Conservation (phyloP, 2,113 vertebrate species). For the human (Homo sapiens) region DNA sequence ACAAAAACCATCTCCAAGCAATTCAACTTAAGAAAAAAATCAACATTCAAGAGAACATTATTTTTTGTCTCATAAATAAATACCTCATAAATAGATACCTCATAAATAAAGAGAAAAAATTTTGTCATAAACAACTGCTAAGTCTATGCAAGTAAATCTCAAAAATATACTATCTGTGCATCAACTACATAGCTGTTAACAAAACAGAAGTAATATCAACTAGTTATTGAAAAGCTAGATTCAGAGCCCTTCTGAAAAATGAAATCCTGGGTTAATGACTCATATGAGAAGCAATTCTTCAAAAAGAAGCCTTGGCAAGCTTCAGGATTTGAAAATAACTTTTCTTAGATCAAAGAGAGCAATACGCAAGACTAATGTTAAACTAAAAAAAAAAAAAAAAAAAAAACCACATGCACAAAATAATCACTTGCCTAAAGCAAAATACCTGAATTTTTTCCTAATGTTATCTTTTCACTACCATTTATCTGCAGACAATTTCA, state of each 20-base stretch:
- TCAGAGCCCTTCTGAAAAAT: constrained; percentile 78
- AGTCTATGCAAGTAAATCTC: constrained; percentile 64
- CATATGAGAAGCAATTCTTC: constrained; percentile 77
- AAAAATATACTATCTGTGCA: constrained; percentile 60
- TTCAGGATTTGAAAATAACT: constrained; percentile 82
- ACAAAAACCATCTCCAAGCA: neutral
- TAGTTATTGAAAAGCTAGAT: constrained; percentile 72
- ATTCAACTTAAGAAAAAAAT: constrained; percentile 5
- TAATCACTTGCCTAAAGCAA: constrained; percentile 65
- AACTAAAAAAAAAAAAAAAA: neutral
- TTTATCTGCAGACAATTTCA: constrained; percentile 45
- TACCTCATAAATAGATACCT: constrained; percentile 34
- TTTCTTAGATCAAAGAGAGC: constrained; percentile 75
- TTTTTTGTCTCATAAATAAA: constrained; percentile 40
- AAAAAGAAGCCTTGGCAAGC: constrained; percentile 81
- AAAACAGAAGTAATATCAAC: constrained; percentile 77
- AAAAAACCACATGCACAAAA: neutral
- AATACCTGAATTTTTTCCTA: constrained; percentile 74
- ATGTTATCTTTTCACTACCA: constrained; percentile 69
- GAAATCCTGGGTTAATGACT: constrained; percentile 80
- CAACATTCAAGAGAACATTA: neutral
- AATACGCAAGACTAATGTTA: constrained; percentile 67
- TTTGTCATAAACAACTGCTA: constrained; percentile 52
- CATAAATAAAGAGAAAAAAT: neutral
- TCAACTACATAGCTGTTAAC: constrained; percentile 75